Evolutionary conservation across 2,888 invertebrate species (phyloP).

Genomic region (Apoderus coryli): DNA sequence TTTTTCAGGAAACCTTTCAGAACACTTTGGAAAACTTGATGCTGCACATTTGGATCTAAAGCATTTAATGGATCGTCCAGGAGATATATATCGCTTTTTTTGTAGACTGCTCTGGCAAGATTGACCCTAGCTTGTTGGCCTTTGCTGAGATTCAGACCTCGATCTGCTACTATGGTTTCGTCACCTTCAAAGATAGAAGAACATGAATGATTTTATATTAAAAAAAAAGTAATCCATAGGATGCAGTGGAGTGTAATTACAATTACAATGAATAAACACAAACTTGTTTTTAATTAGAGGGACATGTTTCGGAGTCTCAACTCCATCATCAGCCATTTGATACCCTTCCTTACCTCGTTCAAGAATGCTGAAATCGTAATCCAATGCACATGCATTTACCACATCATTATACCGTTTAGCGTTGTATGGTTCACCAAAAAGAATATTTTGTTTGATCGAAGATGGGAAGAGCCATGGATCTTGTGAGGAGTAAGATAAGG

Average conservation of each 20-base stretch:
- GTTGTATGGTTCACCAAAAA: constrained; percentile 52
- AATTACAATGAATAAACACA: too few relatives aligned
- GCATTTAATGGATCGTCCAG: constrained; percentile 70
- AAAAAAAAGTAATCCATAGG: too few relatives aligned
- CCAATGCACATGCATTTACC: constrained; percentile 46
- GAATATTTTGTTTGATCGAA: constrained; percentile 59
- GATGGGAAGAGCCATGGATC: constrained; percentile 46
- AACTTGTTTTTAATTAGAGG: too few relatives aligned
- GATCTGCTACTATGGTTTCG: constrained; percentile 61
- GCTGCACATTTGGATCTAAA: constrained; percentile 59
- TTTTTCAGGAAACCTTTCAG: constrained; percentile 21
- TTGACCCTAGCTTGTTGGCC: constrained; percentile 71
- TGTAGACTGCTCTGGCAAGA: constrained; percentile 60
- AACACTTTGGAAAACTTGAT: constrained; percentile 53
- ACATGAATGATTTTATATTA: too few relatives aligned
- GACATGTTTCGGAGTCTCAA: too few relatives aligned
- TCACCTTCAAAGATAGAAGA: constrained; percentile 45
- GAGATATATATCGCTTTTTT: constrained; percentile 60
- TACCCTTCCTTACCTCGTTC: constrained; percentile 29
- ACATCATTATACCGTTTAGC: constrained; percentile 41
- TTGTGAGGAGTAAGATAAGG: constrained; percentile 42
- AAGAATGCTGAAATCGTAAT: constrained; percentile 38
- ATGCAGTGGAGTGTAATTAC: too few relatives aligned
- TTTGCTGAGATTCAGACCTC: constrained; percentile 67
- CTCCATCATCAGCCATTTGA: too few relatives aligned